Evolutionary conservation across 2,888 invertebrate genomes (phyloP).

Genomic region (Melieria crassipennis): DNA sequence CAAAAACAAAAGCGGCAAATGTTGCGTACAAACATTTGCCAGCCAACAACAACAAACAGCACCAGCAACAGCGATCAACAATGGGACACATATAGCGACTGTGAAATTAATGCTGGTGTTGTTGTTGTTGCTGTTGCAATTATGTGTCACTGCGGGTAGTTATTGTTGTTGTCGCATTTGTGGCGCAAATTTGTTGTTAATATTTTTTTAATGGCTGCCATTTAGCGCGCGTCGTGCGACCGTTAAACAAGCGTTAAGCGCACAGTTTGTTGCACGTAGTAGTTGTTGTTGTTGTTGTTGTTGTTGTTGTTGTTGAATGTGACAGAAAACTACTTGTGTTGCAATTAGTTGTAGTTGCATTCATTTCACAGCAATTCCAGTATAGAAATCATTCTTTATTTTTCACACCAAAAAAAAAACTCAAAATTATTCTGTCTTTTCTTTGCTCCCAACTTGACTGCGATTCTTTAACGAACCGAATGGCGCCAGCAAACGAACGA

Average conservation of each 20-base stretch:
- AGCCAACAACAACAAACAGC: conserved; percentile 29
- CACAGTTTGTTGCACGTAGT: background rate
- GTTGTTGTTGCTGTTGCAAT: background rate
- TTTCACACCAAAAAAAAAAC: no score
- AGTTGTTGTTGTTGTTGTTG: background rate
- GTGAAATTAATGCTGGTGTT: background rate
- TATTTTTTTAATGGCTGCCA: conserved; percentile 36
- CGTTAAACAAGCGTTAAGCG: background rate
- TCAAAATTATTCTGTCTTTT: no score
- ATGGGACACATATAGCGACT: background rate
- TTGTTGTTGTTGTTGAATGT: background rate
- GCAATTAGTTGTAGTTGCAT: no score
- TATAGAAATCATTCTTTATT: background rate
- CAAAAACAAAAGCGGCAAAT: background rate
- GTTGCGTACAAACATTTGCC: background rate
- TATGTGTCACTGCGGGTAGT: background rate
- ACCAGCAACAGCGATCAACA: conserved; percentile 21
- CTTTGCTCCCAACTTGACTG: no score
- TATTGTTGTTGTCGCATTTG: conserved; percentile 29
- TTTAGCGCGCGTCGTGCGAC: conserved; percentile 1
- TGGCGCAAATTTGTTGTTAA: conserved; percentile 22
- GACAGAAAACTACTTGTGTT: background rate
- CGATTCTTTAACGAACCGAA: no score
- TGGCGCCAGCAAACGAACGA: no score
- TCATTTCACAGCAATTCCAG: background rate